These are phyloP conservation scores for Cichladusa arquata DNA, from an alignment of 2,113 vertebrate species.

Conservation along the genomic window DNA sequence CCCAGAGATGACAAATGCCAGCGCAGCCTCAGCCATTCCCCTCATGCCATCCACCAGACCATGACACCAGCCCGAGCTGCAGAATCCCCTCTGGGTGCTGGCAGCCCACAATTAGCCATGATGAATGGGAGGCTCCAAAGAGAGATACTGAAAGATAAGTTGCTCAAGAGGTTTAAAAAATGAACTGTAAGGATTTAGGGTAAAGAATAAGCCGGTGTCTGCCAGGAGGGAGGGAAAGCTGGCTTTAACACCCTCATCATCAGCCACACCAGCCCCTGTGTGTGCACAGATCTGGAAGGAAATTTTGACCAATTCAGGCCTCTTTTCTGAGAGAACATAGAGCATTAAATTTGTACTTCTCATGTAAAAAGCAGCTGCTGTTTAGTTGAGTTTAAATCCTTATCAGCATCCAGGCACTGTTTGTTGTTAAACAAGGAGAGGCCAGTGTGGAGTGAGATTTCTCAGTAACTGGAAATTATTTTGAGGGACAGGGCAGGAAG, in stretches of 20 bases:
- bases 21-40: conserved; percentile 6
- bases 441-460: not conserved
- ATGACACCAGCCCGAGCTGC: not conserved
- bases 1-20: not conserved
- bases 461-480: not conserved
- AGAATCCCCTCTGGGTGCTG: conserved; percentile 13
- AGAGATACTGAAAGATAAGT: conserved; percentile 20
- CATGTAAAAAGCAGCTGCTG: not conserved
- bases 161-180: conserved; percentile 4
- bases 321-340: not conserved
- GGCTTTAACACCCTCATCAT: not conserved
- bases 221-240: not conserved
- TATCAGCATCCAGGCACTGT: not conserved
- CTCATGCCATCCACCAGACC: conserved; percentile 49
- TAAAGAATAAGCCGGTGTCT: not conserved
- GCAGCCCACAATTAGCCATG: conserved; percentile 1
- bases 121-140: conserved; percentile 19
- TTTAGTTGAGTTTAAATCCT: not conserved
- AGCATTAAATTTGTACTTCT: not conserved
- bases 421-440: not conserved
- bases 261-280: not conserved
- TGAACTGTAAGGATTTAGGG: not conserved
- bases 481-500: not conserved
- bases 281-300: not conserved
- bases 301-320: not conserved